These are phyloP conservation scores for Parapsyche elsis DNA, from an alignment of 1,140 invertebrate genomes.

Conservation along the genomic window DNA sequence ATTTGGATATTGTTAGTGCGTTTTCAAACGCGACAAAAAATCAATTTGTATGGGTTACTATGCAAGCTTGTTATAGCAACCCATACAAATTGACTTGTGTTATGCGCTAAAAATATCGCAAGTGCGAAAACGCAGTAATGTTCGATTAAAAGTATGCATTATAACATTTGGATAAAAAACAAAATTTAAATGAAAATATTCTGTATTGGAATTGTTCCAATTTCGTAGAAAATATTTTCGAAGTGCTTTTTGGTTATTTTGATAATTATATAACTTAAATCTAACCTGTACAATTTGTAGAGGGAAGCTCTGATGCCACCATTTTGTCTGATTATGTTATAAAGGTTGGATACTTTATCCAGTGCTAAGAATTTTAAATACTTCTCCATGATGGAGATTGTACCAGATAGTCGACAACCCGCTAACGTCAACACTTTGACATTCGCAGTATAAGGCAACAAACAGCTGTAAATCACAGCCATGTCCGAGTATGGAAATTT, in stretches of 20 bases:
- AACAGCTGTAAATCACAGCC: neutral
- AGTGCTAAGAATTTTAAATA: conserved; percentile 75
- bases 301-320: conserved; percentile 80
- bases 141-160: too few relatives aligned
- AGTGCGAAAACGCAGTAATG: too few relatives aligned
- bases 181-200: too few relatives aligned
- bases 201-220: too few relatives aligned
- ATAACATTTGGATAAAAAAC: too few relatives aligned
- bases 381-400: conserved; percentile 58
- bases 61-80: too few relatives aligned
- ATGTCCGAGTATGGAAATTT: neutral
- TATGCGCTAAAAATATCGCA: too few relatives aligned
- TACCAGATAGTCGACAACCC: neutral
- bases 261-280: conserved; percentile 61
- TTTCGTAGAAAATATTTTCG: too few relatives aligned
- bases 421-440: conserved; percentile 23
- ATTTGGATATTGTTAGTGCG: neutral
- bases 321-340: conserved; percentile 78
- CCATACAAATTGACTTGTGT: too few relatives aligned
- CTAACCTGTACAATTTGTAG: conserved; percentile 81
- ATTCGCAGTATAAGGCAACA: neutral
- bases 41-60: too few relatives aligned
- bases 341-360: conserved; percentile 77
- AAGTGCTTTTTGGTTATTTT: conserved; percentile 46
- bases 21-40: neutral